Evolutionary conservation across 92 coral and sea anemone genomes (phyloP).

Genomic region (Paragorgia papillata): DNA sequence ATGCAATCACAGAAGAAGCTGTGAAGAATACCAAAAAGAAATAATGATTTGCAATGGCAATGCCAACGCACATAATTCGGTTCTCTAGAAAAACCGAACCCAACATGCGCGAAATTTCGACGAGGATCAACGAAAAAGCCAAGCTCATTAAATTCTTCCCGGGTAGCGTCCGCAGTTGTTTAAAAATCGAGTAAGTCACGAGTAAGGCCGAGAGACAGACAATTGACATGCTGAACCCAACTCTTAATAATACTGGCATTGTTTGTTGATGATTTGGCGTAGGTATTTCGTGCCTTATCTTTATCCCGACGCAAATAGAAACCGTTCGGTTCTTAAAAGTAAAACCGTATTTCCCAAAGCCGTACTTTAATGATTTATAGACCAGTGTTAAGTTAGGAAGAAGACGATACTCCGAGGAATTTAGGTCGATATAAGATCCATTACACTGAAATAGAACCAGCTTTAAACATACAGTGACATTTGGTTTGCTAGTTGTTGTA

Average conservation of each 20-base stretch:
- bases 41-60: conserved; percentile 23
- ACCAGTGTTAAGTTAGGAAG: conserved; percentile 18
- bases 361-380: not conserved
- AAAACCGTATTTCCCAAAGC: conserved; percentile 27
- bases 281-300: not conserved
- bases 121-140: conserved; percentile 3
- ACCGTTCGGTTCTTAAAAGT: conserved; percentile 8
- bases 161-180: conserved; percentile 20
- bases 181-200: conserved; percentile 20
- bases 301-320: not conserved
- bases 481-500: conserved; percentile 1
- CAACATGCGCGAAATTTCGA: not conserved
- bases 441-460: not conserved
- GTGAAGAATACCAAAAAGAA: conserved; percentile 21
- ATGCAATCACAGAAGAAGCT: conserved; percentile 18
- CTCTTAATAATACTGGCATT: not conserved
- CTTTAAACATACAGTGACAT: conserved; percentile 16
- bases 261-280: not conserved
- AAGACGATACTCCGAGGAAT: conserved; percentile 14
- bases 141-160: conserved; percentile 30
- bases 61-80: not conserved
- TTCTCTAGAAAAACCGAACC: not conserved
- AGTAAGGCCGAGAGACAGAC: not conserved
- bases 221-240: not conserved
- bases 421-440: conserved; percentile 6